Evolutionary conservation across 1,140 invertebrate species (phyloP).

Genomic region (Cryptotermes secundus): DNA sequence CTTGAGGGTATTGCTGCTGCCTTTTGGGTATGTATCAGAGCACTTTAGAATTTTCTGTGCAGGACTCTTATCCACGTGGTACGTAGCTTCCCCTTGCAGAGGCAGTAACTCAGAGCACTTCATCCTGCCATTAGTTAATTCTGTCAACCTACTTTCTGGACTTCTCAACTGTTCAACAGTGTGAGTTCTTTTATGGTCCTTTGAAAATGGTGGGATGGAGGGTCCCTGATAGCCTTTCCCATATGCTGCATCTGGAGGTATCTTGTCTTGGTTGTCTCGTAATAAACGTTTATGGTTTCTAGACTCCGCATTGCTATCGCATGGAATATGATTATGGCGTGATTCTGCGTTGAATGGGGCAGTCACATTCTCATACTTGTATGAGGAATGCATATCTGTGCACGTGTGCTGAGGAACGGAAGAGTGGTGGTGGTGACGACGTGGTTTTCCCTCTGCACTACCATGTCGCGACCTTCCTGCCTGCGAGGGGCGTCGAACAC

Average conservation of each 20-base stretch:
- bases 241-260: conserved; percentile 27
- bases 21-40: background rate
- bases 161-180: background rate
- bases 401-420: background rate
- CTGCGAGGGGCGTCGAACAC: conserved; percentile 49
- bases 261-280: background rate
- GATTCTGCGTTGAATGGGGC: background rate
- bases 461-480: conserved; percentile 48
- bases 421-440: conserved; percentile 25
- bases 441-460: conserved; percentile 42
- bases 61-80: background rate
- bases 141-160: background rate
- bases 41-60: background rate
- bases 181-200: background rate
- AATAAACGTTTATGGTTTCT: background rate
- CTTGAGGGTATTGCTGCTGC: too few relatives aligned
- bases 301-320: background rate
- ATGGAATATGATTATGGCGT: background rate
- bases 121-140: background rate
- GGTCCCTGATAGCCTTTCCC: background rate
- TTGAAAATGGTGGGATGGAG: background rate
- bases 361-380: conserved; percentile 21
- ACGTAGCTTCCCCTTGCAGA: background rate
- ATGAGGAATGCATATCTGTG: background rate
- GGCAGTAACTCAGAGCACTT: background rate